These are phyloP conservation scores for Belonocnema kinseyi DNA, from an alignment of 1,140 invertebrate genomes.

Conservation along the genomic window DNA sequence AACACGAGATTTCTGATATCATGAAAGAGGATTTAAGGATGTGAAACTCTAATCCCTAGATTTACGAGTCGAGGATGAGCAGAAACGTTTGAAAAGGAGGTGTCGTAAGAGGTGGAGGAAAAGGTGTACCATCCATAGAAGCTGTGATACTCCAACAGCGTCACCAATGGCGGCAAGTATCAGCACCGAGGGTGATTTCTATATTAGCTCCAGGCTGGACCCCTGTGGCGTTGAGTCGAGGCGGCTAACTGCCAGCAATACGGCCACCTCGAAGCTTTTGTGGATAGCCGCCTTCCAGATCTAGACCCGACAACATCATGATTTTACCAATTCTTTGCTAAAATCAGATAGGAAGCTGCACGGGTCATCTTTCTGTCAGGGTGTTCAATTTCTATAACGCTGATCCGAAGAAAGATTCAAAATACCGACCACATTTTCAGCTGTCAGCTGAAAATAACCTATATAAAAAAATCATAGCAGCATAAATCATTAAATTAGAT, in stretches of 20 bases:
- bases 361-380: conserved; percentile 26
- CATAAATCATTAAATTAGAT: neutral
- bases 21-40: conserved; percentile 27
- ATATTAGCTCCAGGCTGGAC: conserved; percentile 58
- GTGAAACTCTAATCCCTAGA: conserved; percentile 50
- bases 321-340: conserved; percentile 54
- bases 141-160: conserved; percentile 44
- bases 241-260: conserved; percentile 22
- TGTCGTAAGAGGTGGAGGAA: conserved; percentile 45
- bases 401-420: conserved; percentile 22
- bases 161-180: conserved; percentile 60
- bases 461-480: neutral
- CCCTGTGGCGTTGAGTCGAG: conserved; percentile 51
- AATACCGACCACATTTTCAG: conserved; percentile 27
- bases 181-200: conserved; percentile 61
- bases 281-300: conserved; percentile 50
- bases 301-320: conserved; percentile 51
- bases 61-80: conserved; percentile 54
- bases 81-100: conserved; percentile 10
- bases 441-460: neutral
- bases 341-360: conserved; percentile 48
- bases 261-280: conserved; percentile 59
- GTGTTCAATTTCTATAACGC: conserved; percentile 20
- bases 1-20: neutral
- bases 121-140: neutral